phyloP scores from a whole-genome alignment of 2,797 vertebrate genomes.

The Mormyrops boulengeri region DNA sequence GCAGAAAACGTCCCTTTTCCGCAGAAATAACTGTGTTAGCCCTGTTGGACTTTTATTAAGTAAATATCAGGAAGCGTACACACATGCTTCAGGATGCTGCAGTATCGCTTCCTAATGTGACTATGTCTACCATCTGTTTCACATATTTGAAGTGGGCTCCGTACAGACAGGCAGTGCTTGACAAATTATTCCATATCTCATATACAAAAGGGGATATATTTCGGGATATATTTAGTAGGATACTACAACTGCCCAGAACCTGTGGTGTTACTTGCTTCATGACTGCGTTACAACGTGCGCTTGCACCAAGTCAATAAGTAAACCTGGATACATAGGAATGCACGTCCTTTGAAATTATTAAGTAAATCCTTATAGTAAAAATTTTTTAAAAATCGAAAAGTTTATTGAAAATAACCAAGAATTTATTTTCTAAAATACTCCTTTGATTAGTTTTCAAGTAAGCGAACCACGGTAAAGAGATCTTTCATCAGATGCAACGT shows the following conservation, averaged over 20 bases:
- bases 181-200: neutral
- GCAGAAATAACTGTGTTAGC: neutral
- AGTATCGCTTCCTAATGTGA: neutral
- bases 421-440: neutral
- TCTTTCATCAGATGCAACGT: neutral
- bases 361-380: neutral
- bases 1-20: neutral
- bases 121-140: slow-evolving; percentile 12
- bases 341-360: neutral
- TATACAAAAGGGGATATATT: neutral
- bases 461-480: neutral
- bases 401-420: neutral
- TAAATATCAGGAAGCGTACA: neutral
- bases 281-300: neutral
- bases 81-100: neutral
- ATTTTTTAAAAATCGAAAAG: neutral
- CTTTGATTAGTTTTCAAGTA: neutral
- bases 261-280: neutral
- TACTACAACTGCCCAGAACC: slow-evolving; percentile 2
- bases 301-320: neutral
- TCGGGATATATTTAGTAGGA: neutral
- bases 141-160: slow-evolving; percentile 13
- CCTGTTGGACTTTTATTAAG: neutral
- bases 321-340: neutral
- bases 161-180: slow-evolving; percentile 5